These are phyloP conservation scores for Torymus texanus DNA, from an alignment of 2,888 invertebrate species.

Conservation along the genomic window DNA sequence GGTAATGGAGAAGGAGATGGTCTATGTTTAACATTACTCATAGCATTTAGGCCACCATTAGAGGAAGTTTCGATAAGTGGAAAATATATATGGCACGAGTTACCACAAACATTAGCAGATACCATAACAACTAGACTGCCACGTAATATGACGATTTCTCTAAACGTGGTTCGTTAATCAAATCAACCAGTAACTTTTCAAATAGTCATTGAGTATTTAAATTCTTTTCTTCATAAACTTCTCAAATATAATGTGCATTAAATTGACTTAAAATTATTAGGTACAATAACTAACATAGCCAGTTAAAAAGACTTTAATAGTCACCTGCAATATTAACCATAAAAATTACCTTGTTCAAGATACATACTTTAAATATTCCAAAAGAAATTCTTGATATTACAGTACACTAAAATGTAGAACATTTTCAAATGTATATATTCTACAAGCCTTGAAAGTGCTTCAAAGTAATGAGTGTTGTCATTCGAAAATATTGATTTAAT, in stretches of 20 bases:
- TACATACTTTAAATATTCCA: slow-evolving; percentile 8
- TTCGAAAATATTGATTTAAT: neutral
- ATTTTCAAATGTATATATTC: slow-evolving; percentile 37
- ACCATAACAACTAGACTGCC: slow-evolving; percentile 82
- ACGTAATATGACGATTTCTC: slow-evolving; percentile 86
- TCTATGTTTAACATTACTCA: slow-evolving; percentile 86
- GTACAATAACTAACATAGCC: slow-evolving; percentile 16
- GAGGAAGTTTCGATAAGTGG: slow-evolving; percentile 92
- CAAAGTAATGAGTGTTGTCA: slow-evolving; percentile 24
- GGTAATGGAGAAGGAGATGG: slow-evolving; percentile 81
- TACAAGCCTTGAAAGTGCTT: slow-evolving; percentile 40
- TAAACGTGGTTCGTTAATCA: slow-evolving; percentile 87
- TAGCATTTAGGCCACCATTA: slow-evolving; percentile 88
- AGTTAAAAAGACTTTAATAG: neutral
- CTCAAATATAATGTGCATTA: slow-evolving; percentile 2
- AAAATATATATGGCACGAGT: slow-evolving; percentile 93
- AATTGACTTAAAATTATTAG: slow-evolving; percentile 31
- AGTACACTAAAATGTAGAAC: neutral
- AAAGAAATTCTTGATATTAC: neutral
- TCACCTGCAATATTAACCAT: slow-evolving; percentile 22
- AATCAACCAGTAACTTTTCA: slow-evolving; percentile 2
- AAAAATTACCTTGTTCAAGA: slow-evolving; percentile 3
- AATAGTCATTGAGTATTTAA: slow-evolving; percentile 25
- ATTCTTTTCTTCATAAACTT: slow-evolving; percentile 4
- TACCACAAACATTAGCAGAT: slow-evolving; percentile 83